Conservation (phyloP, 1,140 invertebrate species). For the Cydia amplana region DNA sequence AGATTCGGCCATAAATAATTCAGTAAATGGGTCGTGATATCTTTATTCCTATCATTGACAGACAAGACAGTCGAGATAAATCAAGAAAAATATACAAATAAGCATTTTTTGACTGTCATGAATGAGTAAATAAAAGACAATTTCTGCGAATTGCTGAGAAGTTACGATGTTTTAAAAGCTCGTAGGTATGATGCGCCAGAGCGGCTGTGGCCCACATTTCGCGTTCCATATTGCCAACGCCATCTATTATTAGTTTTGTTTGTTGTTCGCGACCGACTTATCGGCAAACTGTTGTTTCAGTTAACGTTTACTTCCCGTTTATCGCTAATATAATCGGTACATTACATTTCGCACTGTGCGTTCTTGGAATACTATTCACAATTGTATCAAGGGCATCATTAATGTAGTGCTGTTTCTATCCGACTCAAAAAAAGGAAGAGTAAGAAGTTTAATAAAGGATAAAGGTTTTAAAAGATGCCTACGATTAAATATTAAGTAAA, state of each 20-base stretch:
- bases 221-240: constrained; percentile 73
- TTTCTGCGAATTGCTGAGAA: not conserved
- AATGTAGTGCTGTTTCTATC: constrained; percentile 19
- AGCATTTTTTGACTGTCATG: constrained; percentile 3
- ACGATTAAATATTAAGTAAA: too few species aligned
- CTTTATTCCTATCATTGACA: constrained; percentile 23
- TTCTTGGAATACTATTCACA: constrained; percentile 33
- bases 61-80: constrained; percentile 20
- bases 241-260: constrained; percentile 77
- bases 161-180: constrained; percentile 6
- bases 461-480: too few species aligned
- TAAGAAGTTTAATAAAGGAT: not conserved
- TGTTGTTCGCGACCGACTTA: constrained; percentile 60
- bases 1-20: constrained; percentile 17
- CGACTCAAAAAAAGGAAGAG: not conserved
- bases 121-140: not conserved
- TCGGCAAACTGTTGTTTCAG: constrained; percentile 41
- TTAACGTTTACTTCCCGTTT: not conserved
- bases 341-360: constrained; percentile 49
- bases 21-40: constrained; percentile 26
- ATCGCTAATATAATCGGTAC: constrained; percentile 31
- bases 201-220: constrained; percentile 70
- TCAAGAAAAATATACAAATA: constrained; percentile 17
- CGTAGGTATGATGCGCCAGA: constrained; percentile 51
- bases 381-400: constrained; percentile 32